Evolutionary conservation across 2,113 vertebrate genomes (phyloP).

Genomic region (Pavo muticus): DNA sequence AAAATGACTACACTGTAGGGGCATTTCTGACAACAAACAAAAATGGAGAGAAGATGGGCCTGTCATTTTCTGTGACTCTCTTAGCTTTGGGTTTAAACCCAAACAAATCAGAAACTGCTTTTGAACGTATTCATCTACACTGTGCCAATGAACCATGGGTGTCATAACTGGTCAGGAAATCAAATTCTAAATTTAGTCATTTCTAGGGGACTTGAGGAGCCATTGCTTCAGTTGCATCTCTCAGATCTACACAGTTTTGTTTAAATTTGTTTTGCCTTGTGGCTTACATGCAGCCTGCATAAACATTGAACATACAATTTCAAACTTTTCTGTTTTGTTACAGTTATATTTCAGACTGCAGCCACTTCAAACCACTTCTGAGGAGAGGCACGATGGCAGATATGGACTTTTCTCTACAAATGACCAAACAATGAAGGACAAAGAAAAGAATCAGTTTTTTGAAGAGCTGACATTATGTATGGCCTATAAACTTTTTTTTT

Average conservation of each 20-base stretch:
- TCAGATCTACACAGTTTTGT: not conserved
- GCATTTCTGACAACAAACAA: not conserved
- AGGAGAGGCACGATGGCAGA: conserved; percentile 20
- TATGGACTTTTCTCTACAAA: not conserved
- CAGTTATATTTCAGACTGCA: conserved; percentile 23
- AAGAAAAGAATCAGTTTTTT: not conserved
- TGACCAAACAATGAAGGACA: conserved; percentile 1
- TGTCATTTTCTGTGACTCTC: not conserved
- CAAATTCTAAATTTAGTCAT: conserved; percentile 36
- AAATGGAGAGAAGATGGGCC: not conserved
- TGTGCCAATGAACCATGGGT: not conserved
- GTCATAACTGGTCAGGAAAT: conserved; percentile 28
- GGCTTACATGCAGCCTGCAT: conserved; percentile 12
- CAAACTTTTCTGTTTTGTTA: not conserved
- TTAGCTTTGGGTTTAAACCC: conserved; percentile 3
- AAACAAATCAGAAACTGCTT: not conserved
- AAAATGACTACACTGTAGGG: not conserved
- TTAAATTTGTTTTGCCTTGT: conserved; percentile 33
- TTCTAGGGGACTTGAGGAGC: conserved; percentile 28
- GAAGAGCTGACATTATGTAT: not conserved
- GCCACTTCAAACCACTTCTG: conserved; percentile 47
- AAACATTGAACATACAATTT: conserved; percentile 52
- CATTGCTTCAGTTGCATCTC: not conserved
- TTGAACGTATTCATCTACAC: not conserved
- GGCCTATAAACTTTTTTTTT: not conserved